Base-by-base conservation (phyloP, 64 coral and sea anemone species). In the Stichodactyla helianthus region DNA sequence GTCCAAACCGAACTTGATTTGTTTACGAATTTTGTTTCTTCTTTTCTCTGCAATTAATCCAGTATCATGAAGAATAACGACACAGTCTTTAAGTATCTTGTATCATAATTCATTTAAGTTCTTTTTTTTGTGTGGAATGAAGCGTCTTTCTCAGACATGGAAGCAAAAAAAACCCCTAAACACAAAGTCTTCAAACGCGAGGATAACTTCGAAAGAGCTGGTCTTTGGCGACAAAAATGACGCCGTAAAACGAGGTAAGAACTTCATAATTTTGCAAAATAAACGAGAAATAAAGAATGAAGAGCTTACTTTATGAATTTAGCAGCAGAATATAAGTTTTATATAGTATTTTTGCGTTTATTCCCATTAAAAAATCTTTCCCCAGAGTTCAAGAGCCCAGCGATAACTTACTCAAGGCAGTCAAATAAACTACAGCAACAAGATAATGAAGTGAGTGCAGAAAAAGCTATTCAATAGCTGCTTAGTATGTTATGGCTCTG, bases 121-220 rank as follows among this genome's bases (percentile, higher is more conserved):
- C 11, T 19, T 81, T 6, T 6, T 6, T 52, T 81, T 14, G 15
- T 14, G 15, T n/a, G 78, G 83, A 63, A 92, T 92, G 90, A 82
- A 65, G 63, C 90, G 90, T 50, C 65, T 92, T 5, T 92, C 90
- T 67, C 85, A 92, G 54, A 92, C 90, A 27, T 92, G 90, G 90
- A 92, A 82, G 54, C 90, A 92, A 18, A 90, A 57, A 50, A 90
- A 84, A 79, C 65, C 52, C 54, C 50, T 84, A 13, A 86, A 87
- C 56, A 20, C 82, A 20, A 87, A 54, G 55, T 59, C 55, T 82
- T 52, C 85, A 82, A 67, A 55, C 25, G 7, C 51, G 65, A 61
- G 84, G 35, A 81, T 83, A 86, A 91, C 71, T 62, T 52, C 14
- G 44, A 28, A 51, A 67, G 7, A 85, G 78, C 6, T 57, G 56